Conservation (phyloP, 2,797 vertebrate species). For the Anguilla marmorata region DNA sequence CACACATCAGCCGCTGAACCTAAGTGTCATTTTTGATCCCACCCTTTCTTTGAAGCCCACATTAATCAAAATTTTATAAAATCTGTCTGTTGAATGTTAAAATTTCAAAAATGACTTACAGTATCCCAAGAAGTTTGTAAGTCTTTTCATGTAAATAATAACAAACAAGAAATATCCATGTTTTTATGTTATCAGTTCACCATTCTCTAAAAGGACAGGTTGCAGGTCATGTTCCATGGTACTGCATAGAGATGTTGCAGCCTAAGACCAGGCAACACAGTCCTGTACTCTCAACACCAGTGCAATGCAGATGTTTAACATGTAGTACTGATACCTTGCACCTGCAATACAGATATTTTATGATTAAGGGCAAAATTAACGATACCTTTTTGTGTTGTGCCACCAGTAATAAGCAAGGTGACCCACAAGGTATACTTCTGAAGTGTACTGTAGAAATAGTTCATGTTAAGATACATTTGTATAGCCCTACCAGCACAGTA, state of each 20-base stretch:
- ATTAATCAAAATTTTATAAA: no score
- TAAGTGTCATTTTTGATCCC: no score
- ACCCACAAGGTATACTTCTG: no score
- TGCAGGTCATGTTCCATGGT: background rate
- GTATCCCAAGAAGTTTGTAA: background rate
- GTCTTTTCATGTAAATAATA: background rate
- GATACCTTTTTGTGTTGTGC: background rate
- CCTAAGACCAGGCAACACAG: background rate
- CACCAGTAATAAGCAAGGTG: background rate
- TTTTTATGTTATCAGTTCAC: background rate
- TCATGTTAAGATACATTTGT: background rate
- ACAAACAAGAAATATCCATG: background rate
- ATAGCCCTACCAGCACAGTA: background rate
- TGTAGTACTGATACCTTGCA: background rate
- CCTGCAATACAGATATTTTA: background rate
- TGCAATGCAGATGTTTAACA: background rate
- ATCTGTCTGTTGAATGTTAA: no score
- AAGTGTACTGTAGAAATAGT: background rate
- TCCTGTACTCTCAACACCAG: background rate
- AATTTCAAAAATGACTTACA: no score
- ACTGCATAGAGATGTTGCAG: background rate
- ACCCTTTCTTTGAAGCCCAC: no score
- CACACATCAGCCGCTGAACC: no score
- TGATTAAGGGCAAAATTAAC: no score
- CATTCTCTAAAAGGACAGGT: background rate